Base-by-base conservation (phyloP, 2,797 vertebrate genomes). In the Spinus olivaceus region DNA sequence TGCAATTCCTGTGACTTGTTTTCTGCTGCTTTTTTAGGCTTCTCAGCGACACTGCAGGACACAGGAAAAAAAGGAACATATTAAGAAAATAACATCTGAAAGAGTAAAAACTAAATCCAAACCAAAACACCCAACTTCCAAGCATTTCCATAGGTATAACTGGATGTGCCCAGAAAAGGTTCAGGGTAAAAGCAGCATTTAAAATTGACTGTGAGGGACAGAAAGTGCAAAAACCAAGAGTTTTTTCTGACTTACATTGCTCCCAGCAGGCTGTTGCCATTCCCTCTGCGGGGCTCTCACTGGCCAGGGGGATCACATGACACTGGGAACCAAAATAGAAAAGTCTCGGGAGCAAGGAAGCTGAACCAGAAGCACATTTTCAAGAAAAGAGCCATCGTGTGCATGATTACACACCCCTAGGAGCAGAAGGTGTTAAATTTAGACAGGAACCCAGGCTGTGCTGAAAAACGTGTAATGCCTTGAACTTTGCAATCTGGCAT, bases 221-320 rank as follows among this genome's bases (percentile, higher is more conserved):
- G 91, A 97, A 97, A 94, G 37, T 81, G 92, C 66, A 96, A 96
- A 90, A 93, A 46, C 93, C 65, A 53, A 83, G 86, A 93, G 81
- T 44, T 95, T 95, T 92, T 88, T 97, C 95, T 96, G 87, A 97
- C 97, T 97, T 97, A 97, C 97, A 96, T 96, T 94, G 94, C 95
- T 97, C 96, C 95, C 95, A 96, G 96, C 95, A 96, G 92, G 89
- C 95, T 92, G 94, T 96, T 96, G 95, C 95, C 96, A 97, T 97
- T 97, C 88, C 96, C 92, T 96, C 83, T 72, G 90, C 82, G 0
- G 83, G 85, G 50, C 67, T 96, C 91, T 87, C 93, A 97, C 94
- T 97, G 96, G 96, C 79, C 57, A 10, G 32, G 16, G 20, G 24
- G 30, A 88, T 96, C 97, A 97, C 90, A 67, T 97, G 97, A 97